A percentile compares a stretch with the other conserved stretches of the same genome.
phyloP scores from a whole-genome alignment of 2,888 invertebrate genomes.

The Dicyrtoma fusca region DNA sequence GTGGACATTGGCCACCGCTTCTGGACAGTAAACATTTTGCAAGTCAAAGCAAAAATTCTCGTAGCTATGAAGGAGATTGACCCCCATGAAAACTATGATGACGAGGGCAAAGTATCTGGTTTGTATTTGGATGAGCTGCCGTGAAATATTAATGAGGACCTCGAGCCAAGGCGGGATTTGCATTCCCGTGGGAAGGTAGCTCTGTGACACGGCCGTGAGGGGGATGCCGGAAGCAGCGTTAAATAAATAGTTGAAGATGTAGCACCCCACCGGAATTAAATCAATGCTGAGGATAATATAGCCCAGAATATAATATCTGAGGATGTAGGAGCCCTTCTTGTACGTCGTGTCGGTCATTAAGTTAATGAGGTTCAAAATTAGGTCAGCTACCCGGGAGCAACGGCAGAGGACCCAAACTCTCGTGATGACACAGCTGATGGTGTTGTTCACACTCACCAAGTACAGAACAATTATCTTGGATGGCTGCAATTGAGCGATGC shows the following conservation, averaged over 20 bases:
- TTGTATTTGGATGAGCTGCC: neutral
- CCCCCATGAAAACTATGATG: conserved; percentile 15
- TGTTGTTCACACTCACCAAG: neutral
- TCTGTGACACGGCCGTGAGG: too few relatives aligned
- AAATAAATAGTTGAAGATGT: too few relatives aligned
- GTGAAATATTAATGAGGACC: too few relatives aligned
- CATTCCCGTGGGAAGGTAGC: too few relatives aligned
- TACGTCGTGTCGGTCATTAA: neutral
- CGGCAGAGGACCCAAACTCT: conserved; percentile 15
- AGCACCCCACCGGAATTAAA: neutral
- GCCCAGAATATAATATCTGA: conserved; percentile 19
- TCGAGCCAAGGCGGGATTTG: too few relatives aligned
- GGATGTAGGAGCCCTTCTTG: conserved; percentile 3
- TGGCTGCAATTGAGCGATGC: neutral
- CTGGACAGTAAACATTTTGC: conserved; percentile 22
- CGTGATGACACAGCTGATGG: conserved; percentile 8
- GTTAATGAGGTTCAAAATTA: neutral
- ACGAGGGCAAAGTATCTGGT: conserved; percentile 18
- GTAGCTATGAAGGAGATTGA: conserved; percentile 21
- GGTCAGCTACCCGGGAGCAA: neutral
- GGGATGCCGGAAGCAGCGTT: too few relatives aligned
- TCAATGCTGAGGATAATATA: conserved; percentile 15
- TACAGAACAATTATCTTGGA: conserved; percentile 14
- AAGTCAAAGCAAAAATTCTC: conserved; percentile 26
- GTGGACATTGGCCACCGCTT: conserved; percentile 16